phyloP scores from a whole-genome alignment of 1,140 invertebrate species.

The Drosophila neocordata region DNA sequence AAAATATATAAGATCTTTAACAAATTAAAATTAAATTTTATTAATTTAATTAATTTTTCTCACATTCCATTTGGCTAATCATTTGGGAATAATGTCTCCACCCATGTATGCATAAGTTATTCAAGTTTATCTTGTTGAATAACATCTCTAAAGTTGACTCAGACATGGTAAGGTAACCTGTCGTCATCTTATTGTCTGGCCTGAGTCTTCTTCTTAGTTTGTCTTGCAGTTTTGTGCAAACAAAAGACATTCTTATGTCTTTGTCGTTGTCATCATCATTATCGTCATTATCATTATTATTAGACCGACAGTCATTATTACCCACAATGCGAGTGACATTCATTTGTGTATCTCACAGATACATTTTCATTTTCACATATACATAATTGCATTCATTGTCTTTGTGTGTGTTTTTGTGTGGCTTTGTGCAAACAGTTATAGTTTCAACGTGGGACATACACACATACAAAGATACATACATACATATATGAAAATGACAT shows the following conservation, averaged over 20 bases:
- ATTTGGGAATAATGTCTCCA: background rate
- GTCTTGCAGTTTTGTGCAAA: constrained; percentile 23
- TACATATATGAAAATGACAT: constrained; percentile 40
- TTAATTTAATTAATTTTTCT: too few species aligned
- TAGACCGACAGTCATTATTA: constrained; percentile 39
- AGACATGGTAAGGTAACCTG: constrained; percentile 1
- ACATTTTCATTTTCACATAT: constrained; percentile 28
- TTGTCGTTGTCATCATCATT: constrained; percentile 31
- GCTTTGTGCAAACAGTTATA: constrained; percentile 24
- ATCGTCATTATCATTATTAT: constrained; percentile 33
- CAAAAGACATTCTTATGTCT: constrained; percentile 29
- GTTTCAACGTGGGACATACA: constrained; percentile 14
- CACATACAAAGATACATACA: background rate
- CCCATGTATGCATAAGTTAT: background rate
- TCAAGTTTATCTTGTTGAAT: background rate
- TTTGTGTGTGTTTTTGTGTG: constrained; percentile 18
- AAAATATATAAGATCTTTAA: too few species aligned
- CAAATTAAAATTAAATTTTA: too few species aligned
- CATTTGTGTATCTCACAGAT: constrained; percentile 46
- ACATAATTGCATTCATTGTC: constrained; percentile 40
- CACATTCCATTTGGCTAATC: too few species aligned
- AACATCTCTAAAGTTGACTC: background rate
- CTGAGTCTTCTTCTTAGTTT: constrained; percentile 8
- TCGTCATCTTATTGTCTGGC: constrained; percentile 24
- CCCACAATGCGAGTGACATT: constrained; percentile 49